Conservation (phyloP, 1,140 invertebrate species). For the Temnothorax longispinosus region DNA sequence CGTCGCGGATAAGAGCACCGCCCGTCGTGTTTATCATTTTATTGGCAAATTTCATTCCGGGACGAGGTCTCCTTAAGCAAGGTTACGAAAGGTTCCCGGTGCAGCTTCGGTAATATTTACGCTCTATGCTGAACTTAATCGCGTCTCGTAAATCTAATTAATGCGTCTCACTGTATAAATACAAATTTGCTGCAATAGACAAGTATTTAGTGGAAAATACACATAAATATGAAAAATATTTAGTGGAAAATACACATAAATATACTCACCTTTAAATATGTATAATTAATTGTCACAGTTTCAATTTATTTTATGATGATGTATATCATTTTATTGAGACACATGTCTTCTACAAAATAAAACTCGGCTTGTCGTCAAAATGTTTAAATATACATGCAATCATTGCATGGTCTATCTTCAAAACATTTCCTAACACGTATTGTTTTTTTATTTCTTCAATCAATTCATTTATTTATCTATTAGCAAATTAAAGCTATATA, state of each 20-base stretch:
- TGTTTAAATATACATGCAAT: not conserved
- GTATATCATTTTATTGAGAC: not conserved
- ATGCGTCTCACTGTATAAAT: not conserved
- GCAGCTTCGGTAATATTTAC: not conserved
- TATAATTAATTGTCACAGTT: not conserved
- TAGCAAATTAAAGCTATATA: not conserved
- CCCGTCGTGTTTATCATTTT: conserved; percentile 53
- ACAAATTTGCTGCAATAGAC: not conserved
- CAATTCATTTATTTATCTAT: not conserved
- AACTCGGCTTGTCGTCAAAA: not conserved
- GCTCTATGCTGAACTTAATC: not conserved
- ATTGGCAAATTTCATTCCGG: conserved; percentile 56
- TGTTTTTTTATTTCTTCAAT: not conserved
- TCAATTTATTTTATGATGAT: not conserved
- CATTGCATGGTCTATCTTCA: not conserved
- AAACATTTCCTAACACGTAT: not conserved
- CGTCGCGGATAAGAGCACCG: conserved; percentile 50
- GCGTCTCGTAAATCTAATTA: not conserved
- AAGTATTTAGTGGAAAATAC: not conserved
- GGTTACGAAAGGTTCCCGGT: conserved; percentile 7
- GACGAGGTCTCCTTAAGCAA: conserved; percentile 36
- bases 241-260: not conserved
- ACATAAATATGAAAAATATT: not conserved
- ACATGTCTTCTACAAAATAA: not conserved
- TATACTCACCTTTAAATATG: not conserved